Base-by-base conservation (phyloP, 2,797 vertebrate species). In the Chloroceryle amazona region DNA sequence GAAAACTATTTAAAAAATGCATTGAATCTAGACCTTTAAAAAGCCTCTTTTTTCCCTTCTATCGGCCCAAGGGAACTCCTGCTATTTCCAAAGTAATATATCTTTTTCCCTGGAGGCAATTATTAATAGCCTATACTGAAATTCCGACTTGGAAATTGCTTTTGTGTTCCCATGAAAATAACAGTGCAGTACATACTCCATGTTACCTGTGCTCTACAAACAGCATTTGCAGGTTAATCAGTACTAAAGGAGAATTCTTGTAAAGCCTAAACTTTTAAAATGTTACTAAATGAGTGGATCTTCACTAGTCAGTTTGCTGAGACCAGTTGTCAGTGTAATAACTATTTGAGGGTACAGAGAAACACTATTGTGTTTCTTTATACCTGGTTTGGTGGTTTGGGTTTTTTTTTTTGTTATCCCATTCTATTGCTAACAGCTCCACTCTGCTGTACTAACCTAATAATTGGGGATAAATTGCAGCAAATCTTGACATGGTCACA, bases 341-440 rank as follows among this genome's bases (percentile, higher is more conserved):
- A 86, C 37, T 52, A n/a, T 26, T 47, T 2, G 11, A 73, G 12
- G 9, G 12, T 12, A 35, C 21, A 57, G 26, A 33, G 51, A 52
- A 47, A 37, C 5, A 17, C 12, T 57, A 22, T 4, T 65, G 9
- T 57, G 17, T 84, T 90, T 67, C 33, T 41, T 83, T 72, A 8
- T 23, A n/a, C 5, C 13, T 47, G 47, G 3, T 51, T 51, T 10
- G 0, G 0, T 0, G 5, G 8, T 37, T 66, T 12, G 39, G 5
- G 5, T 6, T 20, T 44, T 9, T 51, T 28, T 51, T 44, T 46
- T 62, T 42, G 16, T 90, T 35, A 29, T 28, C 29, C 21, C 6
- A 7, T 85, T 81, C 22, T 11, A 76, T 66, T 76, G 35, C 21
- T 89, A 33, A 58, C 22, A 60, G 18, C 6, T 78, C 5, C 15